phyloP scores from a whole-genome alignment of 2,888 invertebrate species.

The Tetragonula carbonaria region DNA sequence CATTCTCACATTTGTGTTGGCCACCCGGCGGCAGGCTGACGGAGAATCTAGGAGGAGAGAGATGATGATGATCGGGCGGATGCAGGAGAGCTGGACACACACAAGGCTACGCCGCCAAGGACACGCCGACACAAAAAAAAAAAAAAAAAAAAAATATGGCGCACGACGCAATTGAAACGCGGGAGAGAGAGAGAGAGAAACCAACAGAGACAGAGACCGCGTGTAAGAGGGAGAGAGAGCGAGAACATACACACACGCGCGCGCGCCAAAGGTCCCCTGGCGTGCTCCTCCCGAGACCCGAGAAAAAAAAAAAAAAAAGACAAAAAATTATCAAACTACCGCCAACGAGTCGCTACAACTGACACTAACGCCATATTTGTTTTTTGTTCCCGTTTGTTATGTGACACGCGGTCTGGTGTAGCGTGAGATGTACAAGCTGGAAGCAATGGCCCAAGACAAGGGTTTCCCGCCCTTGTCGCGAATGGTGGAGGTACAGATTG shows the following conservation, averaged over 20 bases:
- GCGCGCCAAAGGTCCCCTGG: conserved; percentile 1
- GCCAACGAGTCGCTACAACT: conserved; percentile 57
- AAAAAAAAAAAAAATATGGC: neutral
- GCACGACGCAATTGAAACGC: neutral
- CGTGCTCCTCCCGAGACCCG: conserved; percentile 26
- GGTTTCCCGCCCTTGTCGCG: conserved; percentile 97
- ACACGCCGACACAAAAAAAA: conserved; percentile 8
- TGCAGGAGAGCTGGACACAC: neutral
- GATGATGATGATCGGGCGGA: conserved; percentile 15
- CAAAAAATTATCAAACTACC: conserved; percentile 47
- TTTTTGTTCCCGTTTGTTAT: conserved; percentile 86
- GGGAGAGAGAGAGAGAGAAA: neutral
- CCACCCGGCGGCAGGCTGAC: neutral
- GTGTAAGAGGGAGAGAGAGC: conserved; percentile 2
- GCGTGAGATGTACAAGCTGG: conserved; percentile 99
- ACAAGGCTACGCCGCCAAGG: conserved; percentile 49
- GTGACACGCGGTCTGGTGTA: conserved; percentile 86
- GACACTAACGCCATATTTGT: conserved; percentile 69
- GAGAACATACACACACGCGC: neutral
- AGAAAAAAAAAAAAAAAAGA: conserved; percentile 4
- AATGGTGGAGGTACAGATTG: conserved; percentile 99
- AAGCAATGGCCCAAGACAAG: conserved; percentile 99
- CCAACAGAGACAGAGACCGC: neutral
- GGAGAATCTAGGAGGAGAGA: neutral
- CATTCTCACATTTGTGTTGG: too few species aligned